Evolutionary conservation across 2,113 vertebrate genomes (phyloP).

Genomic region (Hippocampus comes): DNA sequence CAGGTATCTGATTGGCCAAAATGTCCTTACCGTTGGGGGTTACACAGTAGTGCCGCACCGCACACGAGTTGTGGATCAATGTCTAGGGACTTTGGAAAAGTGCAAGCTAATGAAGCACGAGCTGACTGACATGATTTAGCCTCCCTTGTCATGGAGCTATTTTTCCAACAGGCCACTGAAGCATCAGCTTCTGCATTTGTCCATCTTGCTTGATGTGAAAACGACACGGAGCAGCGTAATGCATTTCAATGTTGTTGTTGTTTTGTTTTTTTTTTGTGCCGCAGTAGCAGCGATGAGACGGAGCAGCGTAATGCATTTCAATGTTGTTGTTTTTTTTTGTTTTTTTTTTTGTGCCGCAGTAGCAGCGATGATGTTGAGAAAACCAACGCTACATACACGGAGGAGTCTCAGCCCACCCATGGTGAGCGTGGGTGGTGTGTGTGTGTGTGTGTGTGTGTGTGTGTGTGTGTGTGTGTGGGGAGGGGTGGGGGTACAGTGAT

Average conservation of each 20-base stretch:
- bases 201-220: neutral
- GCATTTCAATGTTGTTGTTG: constrained; percentile 46
- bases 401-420: constrained; percentile 84
- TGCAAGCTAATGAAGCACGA: constrained; percentile 26
- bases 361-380: constrained; percentile 89
- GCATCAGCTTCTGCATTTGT: constrained; percentile 2
- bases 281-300: constrained; percentile 83
- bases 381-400: constrained; percentile 84
- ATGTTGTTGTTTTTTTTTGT: no score
- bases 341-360: constrained; percentile 64
- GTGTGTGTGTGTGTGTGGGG: neutral
- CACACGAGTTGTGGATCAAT: constrained; percentile 20
- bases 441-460: no score
- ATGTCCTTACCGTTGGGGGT: neutral
- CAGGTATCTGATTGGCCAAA: neutral
- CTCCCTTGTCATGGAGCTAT: constrained; percentile 15
- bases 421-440: constrained; percentile 71
- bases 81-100: neutral
- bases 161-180: constrained; percentile 14
- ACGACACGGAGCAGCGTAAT: neutral
- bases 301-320: constrained; percentile 35
- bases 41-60: neutral
- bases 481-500: neutral
- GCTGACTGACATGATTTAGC: constrained; percentile 43
- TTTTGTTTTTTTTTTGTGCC: constrained; percentile 31